Base-by-base conservation (phyloP, 2,113 vertebrate genomes). In the Emydocephalus ijimae region DNA sequence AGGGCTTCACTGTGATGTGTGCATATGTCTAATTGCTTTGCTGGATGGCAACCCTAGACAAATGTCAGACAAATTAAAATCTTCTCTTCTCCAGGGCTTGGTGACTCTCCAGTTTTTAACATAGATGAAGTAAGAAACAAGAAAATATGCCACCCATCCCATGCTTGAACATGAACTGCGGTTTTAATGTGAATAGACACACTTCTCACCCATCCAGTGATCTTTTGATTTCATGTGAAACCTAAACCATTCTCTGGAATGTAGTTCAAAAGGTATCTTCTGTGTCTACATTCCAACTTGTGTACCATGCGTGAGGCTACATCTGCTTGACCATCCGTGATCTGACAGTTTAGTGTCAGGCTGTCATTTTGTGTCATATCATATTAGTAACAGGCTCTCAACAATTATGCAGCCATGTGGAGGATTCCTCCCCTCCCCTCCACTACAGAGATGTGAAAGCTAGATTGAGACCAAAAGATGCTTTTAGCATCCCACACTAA, bases 281-380 rank as follows among this genome's bases (percentile, higher is more conserved):
- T 92, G 69, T 43, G 94, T 96, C 93, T 92, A 52, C 39, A 14
- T 56, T 56, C 55, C 55, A 57, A 21, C 50, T 55, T 93, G 94
- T 94, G 95, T 92, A 52, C 88, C 14, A 39, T 93, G 92, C 92
- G 0, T 92, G 95, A 94, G 92, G 94, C 95, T 95, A 92, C 94
- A 96, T 93, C 95, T 95, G 95, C 96, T 95, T 92, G 94, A 96
- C 96, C 94, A 91, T 96, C 96, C 94, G 91, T 96, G 95, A 94
- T 90, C 95, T 94, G 92, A 96, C 95, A 96, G 89, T 93, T 94
- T 94, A 85, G 90, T 96, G 95, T 94, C 95, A 95, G 91, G 56
- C 93, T 96, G 94, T 95, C 95, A 93, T 5, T 74, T 90, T 92
- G 90, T 93, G 94, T 94, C 96, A 90, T 92, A 90, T 96, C 94